phyloP scores from a whole-genome alignment of 2,888 invertebrate genomes.

The Eilema griseolum region DNA sequence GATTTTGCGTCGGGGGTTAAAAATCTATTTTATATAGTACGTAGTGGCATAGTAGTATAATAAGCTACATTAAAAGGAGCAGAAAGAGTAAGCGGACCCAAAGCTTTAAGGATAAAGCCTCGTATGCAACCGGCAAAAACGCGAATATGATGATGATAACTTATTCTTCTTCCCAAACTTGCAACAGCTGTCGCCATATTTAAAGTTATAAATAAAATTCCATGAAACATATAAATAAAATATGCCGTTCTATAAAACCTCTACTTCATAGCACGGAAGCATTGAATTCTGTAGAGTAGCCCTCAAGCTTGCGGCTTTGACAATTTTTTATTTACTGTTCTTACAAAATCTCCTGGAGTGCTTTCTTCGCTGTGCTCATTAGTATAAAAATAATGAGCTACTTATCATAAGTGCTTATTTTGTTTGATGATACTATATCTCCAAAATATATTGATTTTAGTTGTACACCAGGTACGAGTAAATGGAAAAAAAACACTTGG shows the following conservation, averaged over 20 bases:
- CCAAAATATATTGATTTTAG: no score
- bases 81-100: not conserved
- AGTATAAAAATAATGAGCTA: conserved; percentile 49
- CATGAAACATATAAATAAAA: conserved; percentile 10
- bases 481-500: no score
- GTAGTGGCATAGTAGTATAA: no score
- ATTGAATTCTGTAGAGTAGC: conserved; percentile 44
- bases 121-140: not conserved
- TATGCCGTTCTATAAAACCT: conserved; percentile 27
- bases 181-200: not conserved
- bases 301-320: conserved; percentile 47
- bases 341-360: conserved; percentile 39
- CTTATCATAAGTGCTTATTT: conserved; percentile 23
- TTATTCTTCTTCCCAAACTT: not conserved
- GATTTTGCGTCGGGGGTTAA: no score
- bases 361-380: conserved; percentile 47
- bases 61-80: not conserved
- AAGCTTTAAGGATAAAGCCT: not conserved
- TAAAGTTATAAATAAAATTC: not conserved
- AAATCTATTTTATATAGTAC: no score
- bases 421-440: not conserved
- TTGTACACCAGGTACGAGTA: no score
- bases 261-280: conserved; percentile 39
- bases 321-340: conserved; percentile 46
- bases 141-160: not conserved